These are phyloP conservation scores for Corythaixoides concolor DNA, from an alignment of 2,113 vertebrate species.

Conservation along the genomic window DNA sequence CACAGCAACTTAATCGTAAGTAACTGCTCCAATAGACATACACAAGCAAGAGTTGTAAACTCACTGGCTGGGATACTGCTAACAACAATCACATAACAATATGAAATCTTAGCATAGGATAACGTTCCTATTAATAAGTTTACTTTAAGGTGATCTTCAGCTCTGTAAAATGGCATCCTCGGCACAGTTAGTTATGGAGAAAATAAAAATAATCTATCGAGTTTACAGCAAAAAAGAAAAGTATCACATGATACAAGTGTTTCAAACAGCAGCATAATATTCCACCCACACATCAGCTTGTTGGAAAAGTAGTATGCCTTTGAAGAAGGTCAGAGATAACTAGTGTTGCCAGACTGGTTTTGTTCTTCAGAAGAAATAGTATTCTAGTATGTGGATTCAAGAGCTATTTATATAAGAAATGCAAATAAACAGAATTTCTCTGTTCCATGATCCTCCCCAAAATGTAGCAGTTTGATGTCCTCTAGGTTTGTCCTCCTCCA, in stretches of 20 bases:
- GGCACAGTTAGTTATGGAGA: neutral
- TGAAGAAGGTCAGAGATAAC: neutral
- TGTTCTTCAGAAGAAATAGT: neutral
- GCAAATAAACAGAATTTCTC: neutral
- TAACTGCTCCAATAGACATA: neutral
- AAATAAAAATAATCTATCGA: neutral
- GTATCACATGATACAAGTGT: neutral
- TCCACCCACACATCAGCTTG: neutral
- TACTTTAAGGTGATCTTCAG: neutral
- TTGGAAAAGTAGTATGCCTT: neutral
- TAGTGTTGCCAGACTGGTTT: slow-evolving; percentile 1
- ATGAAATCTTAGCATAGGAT: neutral
- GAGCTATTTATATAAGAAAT: neutral
- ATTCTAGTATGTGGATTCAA: neutral
- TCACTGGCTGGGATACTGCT: neutral
- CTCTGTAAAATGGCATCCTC: neutral
- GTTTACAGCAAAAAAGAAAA: neutral
- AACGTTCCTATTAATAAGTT: neutral
- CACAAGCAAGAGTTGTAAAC: neutral
- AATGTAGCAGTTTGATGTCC: neutral
- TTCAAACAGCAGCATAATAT: neutral
- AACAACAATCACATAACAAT: too few species aligned
- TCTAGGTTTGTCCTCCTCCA: neutral
- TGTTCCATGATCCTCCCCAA: neutral
- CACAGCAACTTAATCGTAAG: neutral